Conservation (phyloP, 2,113 vertebrate species). For the Erinaceus europaeus region DNA sequence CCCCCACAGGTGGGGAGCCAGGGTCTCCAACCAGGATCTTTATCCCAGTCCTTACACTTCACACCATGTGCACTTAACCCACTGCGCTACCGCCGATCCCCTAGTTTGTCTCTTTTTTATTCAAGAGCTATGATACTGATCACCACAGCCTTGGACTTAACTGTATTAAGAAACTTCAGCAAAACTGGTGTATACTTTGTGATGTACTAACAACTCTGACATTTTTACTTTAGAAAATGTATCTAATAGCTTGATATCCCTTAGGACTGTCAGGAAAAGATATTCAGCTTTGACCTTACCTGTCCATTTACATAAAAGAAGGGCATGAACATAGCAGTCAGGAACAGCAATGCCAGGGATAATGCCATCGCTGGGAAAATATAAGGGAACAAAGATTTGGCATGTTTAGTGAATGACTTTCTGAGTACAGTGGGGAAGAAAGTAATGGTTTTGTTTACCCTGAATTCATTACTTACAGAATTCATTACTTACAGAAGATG, state of each 20-base stretch:
- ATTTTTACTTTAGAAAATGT: neutral
- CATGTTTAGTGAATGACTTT: neutral
- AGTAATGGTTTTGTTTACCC: neutral
- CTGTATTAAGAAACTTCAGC: neutral
- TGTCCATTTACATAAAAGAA: neutral
- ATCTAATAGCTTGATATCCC: neutral
- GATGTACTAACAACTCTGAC: rapidly evolving
- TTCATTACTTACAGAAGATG: too few relatives aligned
- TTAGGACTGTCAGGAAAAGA: neutral
- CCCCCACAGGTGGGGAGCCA: too few relatives aligned
- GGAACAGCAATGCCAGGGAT: neutral
- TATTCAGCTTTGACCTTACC: neutral
- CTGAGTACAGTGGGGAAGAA: neutral
- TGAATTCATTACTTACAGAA: neutral
- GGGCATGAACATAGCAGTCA: neutral
- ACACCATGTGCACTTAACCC: too few relatives aligned
- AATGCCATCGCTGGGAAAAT: constrained; percentile 49
- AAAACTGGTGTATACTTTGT: neutral
- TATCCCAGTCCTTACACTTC: too few relatives aligned
- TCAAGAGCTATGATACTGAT: neutral
- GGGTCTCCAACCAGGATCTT: too few relatives aligned
- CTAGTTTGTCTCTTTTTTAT: too few relatives aligned
- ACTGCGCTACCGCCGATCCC: too few relatives aligned
- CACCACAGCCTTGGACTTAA: neutral
- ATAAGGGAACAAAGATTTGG: neutral